Conservation (phyloP, 2,113 vertebrate species). For the Poeciliopsis turrubarensis region DNA sequence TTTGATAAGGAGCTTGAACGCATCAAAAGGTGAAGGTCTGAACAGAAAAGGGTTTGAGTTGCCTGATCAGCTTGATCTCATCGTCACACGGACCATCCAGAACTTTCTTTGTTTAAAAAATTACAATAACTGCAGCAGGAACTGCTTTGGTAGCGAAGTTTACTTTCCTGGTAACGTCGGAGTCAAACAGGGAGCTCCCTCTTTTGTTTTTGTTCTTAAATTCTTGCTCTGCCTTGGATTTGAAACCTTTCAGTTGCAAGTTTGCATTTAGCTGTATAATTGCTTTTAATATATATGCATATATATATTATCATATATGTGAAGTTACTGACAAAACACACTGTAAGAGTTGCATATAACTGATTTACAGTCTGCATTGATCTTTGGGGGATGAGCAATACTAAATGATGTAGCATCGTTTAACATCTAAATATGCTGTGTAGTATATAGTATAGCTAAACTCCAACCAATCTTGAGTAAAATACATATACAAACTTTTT, state of each 20-base stretch:
- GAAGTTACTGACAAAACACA: not conserved
- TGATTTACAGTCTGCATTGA: not conserved
- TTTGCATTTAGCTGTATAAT: not conserved
- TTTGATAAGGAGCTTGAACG: not conserved
- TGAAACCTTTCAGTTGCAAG: not conserved
- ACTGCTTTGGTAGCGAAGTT: not conserved
- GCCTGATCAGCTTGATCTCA: not conserved
- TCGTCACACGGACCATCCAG: not conserved
- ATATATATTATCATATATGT: too few species aligned
- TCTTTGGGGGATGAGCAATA: not conserved
- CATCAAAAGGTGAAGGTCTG: not conserved
- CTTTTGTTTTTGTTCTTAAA: too few species aligned
- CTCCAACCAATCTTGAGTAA: too few species aligned
- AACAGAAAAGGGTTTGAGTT: not conserved
- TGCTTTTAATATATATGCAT: too few species aligned
- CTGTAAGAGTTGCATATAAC: not conserved
- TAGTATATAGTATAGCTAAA: too few species aligned
- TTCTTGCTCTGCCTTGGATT: not conserved
- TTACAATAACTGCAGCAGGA: not conserved
- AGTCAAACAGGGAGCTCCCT: not conserved
- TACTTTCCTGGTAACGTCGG: not conserved
- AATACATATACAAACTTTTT: too few species aligned
- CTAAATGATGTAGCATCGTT: too few species aligned
- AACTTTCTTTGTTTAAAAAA: not conserved
- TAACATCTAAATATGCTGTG: too few species aligned